Evolutionary conservation across 2,113 vertebrate species (phyloP), one percentile per base, ranked within the genome.

Genomic region (Cinclus mexicanus): DNA sequence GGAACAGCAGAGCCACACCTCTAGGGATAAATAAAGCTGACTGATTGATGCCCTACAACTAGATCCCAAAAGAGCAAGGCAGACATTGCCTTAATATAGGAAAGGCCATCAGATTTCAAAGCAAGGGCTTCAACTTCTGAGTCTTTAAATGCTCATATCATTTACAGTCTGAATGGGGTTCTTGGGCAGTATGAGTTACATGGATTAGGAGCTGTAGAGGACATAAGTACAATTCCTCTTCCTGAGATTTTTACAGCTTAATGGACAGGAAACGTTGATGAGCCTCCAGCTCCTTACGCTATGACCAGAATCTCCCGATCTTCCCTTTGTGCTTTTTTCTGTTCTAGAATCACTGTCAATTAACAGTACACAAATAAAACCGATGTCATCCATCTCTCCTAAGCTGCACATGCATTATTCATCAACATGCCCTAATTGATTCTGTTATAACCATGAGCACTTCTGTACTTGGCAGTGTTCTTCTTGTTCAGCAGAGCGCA

Each of bases 301-400:
- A n/a, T 2, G 4, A 78, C 71, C 86, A 92, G 91, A 94, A 61
- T 74, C 72, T 92, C 65, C 77, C 59, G 42, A 61, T 91, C 89
- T 95, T 95, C 59, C 63, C 70, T 76, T 79, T 95, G 70, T 95
- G 70, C 49, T 91, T 87, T 92, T 87, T 90, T 84, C 80, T 91
- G 87, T 72, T 86, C 89, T 93, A 94, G 92, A 94, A 91, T 91
- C 83, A 84, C 44, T 89, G 71, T 91, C 95, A 96, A 96, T 97
- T 97, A 96, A 93, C 64, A 78, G 83, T 68, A 96, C 80, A 94
- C 94, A 97, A 96, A 97, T 95, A 96, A 94, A 94, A 87, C 78
- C 22, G 2, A 88, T 96, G 95, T 95, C 94, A 97, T 94, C 95
- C 87, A 87, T 87, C 85, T 89, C 94, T 96, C 87, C 88, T 83